Conservation (phyloP, 2,797 vertebrate genomes). For the Moxostoma hubbsi region DNA sequence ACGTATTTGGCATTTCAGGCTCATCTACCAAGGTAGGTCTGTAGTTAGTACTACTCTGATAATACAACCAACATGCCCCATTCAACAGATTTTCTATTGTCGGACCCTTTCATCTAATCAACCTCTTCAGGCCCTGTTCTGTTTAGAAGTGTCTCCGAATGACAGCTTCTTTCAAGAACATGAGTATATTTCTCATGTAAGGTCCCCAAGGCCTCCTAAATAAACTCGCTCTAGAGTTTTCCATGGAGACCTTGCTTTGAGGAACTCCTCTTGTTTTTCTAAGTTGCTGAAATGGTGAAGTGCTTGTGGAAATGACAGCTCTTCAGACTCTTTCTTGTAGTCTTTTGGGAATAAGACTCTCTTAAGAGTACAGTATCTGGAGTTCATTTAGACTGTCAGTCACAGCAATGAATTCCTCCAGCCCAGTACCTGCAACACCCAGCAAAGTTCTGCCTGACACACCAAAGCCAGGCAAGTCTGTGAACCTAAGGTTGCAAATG, state of each 20-base stretch:
- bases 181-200: slow-evolving; percentile 50
- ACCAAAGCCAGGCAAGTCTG: slow-evolving; percentile 54
- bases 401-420: slow-evolving; percentile 55
- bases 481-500: slow-evolving; percentile 63
- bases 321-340: slow-evolving; percentile 51
- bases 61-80: slow-evolving; percentile 12
- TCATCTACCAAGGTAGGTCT: neutral
- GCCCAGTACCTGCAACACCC: slow-evolving; percentile 29
- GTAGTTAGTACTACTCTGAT: neutral
- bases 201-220: slow-evolving; percentile 56
- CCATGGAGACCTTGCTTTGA: slow-evolving; percentile 58
- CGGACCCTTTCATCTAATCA: slow-evolving; percentile 30
- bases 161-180: slow-evolving; percentile 48
- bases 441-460: slow-evolving; percentile 41
- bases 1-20: neutral
- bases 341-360: slow-evolving; percentile 51
- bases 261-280: slow-evolving; percentile 59
- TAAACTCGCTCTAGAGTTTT: slow-evolving; percentile 54
- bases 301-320: slow-evolving; percentile 62
- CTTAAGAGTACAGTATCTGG: slow-evolving; percentile 56
- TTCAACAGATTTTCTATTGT: slow-evolving; percentile 27
- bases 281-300: slow-evolving; percentile 56
- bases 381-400: slow-evolving; percentile 61
- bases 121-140: slow-evolving; percentile 26
- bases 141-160: slow-evolving; percentile 44